Percentiles rank a stretch among this genome's conserved stretches.
Evolutionary conservation across 2,888 invertebrate species (phyloP).

Genomic region (Amblyjoppa fuscipennis): DNA sequence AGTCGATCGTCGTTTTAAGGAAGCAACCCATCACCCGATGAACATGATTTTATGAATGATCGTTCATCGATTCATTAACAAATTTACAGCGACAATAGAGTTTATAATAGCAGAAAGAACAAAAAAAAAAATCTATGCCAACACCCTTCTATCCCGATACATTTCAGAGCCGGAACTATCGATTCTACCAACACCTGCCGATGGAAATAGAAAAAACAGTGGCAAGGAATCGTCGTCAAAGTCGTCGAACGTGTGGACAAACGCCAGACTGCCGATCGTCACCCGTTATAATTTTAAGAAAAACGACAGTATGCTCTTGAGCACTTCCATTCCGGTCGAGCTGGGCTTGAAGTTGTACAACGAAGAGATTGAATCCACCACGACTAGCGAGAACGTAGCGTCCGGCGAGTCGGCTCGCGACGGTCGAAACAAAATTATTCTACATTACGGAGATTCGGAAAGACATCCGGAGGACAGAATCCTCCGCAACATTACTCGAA

Average conservation of each 20-base stretch:
- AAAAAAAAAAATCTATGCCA: no score
- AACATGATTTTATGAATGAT: neutral
- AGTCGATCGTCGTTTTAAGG: neutral
- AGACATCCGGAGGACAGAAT: neutral
- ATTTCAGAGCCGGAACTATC: conserved; percentile 41
- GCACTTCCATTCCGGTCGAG: conserved; percentile 63
- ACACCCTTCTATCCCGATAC: neutral
- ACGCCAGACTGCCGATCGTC: conserved; percentile 80
- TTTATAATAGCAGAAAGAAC: neutral
- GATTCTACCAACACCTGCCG: conserved; percentile 51
- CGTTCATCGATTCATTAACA: neutral
- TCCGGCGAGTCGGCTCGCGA: neutral
- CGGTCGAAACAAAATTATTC: neutral
- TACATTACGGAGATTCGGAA: neutral
- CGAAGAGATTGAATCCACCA: conserved; percentile 39
- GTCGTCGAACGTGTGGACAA: conserved; percentile 78
- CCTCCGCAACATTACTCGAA: neutral
- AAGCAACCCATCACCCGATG: neutral
- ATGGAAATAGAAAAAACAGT: conserved; percentile 72
- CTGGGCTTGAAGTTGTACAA: conserved; percentile 65
- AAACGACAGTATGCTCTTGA: conserved; percentile 68
- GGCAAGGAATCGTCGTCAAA: conserved; percentile 72
- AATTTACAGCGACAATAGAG: neutral
- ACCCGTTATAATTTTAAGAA: conserved; percentile 76
- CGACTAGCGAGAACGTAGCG: neutral